Evolutionary conservation across 2,888 invertebrate genomes (phyloP).

Genomic region (Cheilosia vernalis): DNA sequence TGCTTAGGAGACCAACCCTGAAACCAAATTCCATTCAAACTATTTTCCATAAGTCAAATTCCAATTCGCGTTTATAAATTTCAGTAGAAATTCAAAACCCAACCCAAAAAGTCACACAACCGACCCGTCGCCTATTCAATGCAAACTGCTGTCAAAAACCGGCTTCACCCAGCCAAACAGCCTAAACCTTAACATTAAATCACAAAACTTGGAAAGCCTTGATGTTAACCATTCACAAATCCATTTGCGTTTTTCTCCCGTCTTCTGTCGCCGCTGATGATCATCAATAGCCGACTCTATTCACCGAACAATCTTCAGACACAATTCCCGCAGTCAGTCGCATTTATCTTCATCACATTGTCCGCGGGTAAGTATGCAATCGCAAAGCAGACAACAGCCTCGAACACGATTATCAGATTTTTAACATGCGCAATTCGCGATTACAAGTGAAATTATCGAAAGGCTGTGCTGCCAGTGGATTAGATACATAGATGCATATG

Average conservation of each 20-base stretch:
- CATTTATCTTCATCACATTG: slow-evolving; percentile 57
- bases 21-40: not conserved
- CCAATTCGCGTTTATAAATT: not conserved
- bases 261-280: slow-evolving; percentile 18
- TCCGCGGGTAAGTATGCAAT: not conserved
- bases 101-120: not conserved
- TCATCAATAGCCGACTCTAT: slow-evolving; percentile 23
- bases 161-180: slow-evolving; percentile 9
- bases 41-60: not conserved
- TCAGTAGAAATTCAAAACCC: too few species aligned
- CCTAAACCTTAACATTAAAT: slow-evolving; percentile 60
- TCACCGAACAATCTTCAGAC: slow-evolving; percentile 21
- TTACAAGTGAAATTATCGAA: slow-evolving; percentile 72
- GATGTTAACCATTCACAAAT: slow-evolving; percentile 50
- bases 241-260: slow-evolving; percentile 14
- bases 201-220: slow-evolving; percentile 52
- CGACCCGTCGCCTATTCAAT: slow-evolving; percentile 1
- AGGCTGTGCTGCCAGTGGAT: slow-evolving; percentile 28
- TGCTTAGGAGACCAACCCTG: too few species aligned
- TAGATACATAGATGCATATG: slow-evolving; percentile 11
- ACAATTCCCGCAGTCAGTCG: slow-evolving; percentile 37
- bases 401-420: slow-evolving; percentile 48
- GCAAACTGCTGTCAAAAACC: slow-evolving; percentile 35
- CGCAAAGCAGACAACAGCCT: slow-evolving; percentile 19
- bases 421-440: slow-evolving; percentile 59